Evolutionary conservation across 2,888 invertebrate species (phyloP), one percentile per base, ranked within the genome.

Genomic region (Pollenia angustigena): DNA sequence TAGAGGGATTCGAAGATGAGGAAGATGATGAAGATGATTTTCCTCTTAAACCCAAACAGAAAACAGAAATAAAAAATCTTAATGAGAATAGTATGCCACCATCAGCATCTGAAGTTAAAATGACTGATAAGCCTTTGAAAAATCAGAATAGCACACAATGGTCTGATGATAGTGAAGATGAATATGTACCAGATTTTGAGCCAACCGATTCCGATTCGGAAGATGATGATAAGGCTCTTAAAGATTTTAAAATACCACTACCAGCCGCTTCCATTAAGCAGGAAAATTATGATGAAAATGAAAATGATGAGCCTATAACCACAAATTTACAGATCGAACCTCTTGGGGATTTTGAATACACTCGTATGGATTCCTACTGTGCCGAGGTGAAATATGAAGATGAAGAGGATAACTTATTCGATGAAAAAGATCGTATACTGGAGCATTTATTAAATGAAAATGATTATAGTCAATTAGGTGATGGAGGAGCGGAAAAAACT

Each of bases 361-460:
- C 89, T 11, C 90, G 90, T 52, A 89, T 91, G 18, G 86, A 89
- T 54, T 89, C 85, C 62, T 90, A 91, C 12, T 68, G 72, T 4
- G 68, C 82, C 11, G 86, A 79, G 2, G 82, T 90, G 0, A 92
- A 92, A 74, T 79, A 80, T 8, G 92, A 91, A 80, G 90, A 91
- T 62, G 90, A 90, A 46, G 90, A 90, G 4, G 60, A 87, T 12
- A 91, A 90, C 64, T 90, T 92, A 10, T 92, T 91, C 44, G 90
- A 88, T 68, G 91, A 92, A 40, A 91, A 92, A 62, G 92, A 92
- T 75, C 90, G 91, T 62, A 87, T 93, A 9, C 81, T 92, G 4
- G 91, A 92, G 69, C 89, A 89, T 32, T 79, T 93, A 56, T 89
- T 92, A 8, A 90, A 88, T 54, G 89, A 91, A 16, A 88, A 89